Percentiles rank a stretch among this genome's conserved stretches.
Evolutionary conservation across 2,113 vertebrate genomes (phyloP).

Genomic region (Sinocyclocheilus anophthalmus): DNA sequence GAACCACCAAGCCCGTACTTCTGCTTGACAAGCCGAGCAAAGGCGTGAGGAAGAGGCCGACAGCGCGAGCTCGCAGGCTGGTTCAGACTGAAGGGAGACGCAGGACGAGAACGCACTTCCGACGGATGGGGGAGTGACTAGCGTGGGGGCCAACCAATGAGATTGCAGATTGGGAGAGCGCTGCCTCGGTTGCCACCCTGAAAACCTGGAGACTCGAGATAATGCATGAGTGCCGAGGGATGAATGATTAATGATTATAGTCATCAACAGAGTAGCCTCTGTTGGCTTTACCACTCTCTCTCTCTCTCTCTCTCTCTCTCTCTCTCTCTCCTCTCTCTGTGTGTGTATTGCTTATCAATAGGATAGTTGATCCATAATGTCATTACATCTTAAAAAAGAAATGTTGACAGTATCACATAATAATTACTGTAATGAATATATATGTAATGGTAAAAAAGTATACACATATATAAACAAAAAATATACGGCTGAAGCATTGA

Average conservation of each 20-base stretch:
- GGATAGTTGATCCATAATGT: background rate
- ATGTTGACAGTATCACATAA: background rate
- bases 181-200: conserved; percentile 64
- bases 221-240: conserved; percentile 62
- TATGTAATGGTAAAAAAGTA: too few species aligned
- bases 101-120: conserved; percentile 19
- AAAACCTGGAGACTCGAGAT: conserved; percentile 76
- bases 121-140: conserved; percentile 60
- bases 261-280: conserved; percentile 38
- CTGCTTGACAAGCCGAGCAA: conserved; percentile 67
- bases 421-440: background rate
- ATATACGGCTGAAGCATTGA: too few species aligned
- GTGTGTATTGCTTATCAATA: conserved; percentile 13
- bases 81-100: conserved; percentile 54
- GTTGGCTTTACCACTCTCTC: background rate
- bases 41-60: conserved; percentile 65
- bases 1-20: conserved; percentile 66
- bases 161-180: conserved; percentile 13
- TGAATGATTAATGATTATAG: conserved; percentile 45
- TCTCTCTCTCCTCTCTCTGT: too few species aligned
- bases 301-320: too few species aligned
- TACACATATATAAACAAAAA: too few species aligned
- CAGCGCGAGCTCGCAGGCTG: conserved; percentile 56
- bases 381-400: background rate
- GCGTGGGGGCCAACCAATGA: conserved; percentile 67